These are phyloP conservation scores for Phylloscopus collybita DNA, from an alignment of 2,797 vertebrate genomes.

Conservation along the genomic window DNA sequence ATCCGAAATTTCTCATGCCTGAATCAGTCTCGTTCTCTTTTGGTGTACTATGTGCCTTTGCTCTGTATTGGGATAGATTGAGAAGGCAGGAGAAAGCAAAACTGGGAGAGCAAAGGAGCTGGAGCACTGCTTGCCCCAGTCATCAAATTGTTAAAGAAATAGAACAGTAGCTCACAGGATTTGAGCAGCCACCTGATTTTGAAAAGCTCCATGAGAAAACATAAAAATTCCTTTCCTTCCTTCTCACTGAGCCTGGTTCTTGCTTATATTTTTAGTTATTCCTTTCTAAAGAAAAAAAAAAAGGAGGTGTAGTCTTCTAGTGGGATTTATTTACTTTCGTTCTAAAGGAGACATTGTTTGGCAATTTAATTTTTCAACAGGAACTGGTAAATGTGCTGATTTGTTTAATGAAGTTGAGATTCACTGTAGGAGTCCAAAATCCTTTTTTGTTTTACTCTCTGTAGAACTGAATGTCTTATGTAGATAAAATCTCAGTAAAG, in stretches of 20 bases:
- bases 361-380: constrained; percentile 47
- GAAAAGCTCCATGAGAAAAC: background rate
- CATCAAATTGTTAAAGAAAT: background rate
- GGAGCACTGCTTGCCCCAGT: background rate
- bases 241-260: background rate
- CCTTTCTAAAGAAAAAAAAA: background rate
- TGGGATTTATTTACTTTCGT: constrained; percentile 25
- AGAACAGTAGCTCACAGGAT: background rate
- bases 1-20: background rate
- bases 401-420: constrained; percentile 42
- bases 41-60: background rate
- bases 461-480: background rate
- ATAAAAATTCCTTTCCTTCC: background rate
- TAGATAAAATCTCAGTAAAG: constrained; percentile 26
- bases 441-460: background rate
- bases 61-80: background rate
- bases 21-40: background rate
- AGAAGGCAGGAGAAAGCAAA: background rate
- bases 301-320: background rate
- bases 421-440: constrained; percentile 27
- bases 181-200: background rate
- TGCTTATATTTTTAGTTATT: background rate
- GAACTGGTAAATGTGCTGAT: constrained; percentile 40
- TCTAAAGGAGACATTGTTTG: constrained; percentile 25
- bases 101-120: background rate